Base-by-base conservation (phyloP, 2,797 vertebrate species). In the Pseudocheirus occidentalis region DNA sequence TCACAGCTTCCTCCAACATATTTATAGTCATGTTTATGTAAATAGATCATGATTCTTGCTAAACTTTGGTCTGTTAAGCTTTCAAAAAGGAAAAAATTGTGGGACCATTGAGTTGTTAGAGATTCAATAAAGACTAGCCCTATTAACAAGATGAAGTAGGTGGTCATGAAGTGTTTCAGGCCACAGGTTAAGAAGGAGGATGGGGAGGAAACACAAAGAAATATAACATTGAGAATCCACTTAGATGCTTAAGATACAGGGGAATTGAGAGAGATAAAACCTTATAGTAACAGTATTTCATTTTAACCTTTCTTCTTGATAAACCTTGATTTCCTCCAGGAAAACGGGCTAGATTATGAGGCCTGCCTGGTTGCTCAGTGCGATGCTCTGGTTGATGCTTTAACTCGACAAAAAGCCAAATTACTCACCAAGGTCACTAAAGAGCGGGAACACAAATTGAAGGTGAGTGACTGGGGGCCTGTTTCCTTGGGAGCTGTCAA, bases 391-490 rank as follows among this genome's bases (percentile, higher is more conserved):
- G 99, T 99, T 0, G 99, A 99, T 34, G 99, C 99, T 0, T 98
- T 99, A 97, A 99, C 99, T 0, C 98, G 99, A 92, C 99, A 99
- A 98, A 99, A 99, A 98, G 99, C 99, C 97, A 99, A 99, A 95
- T 98, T 99, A 95, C 99, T 99, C 98, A 99, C 99, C 95, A 99
- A 99, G 98, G 99, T 99, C 98, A 99, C 99, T 94, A 99, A 99
- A 98, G 99, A 99, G 98, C 99, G 99, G 91, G 99, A 99, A 95
- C 99, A 99, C 98, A 99, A 99, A 91, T 98, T 99, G 91, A 99
- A 99, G 99, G 99, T 99, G 96, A 97, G 98, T 58, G 3, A 24
- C 46, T 0, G 0, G 59, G 55, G 0, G n/a, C 14, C 21, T 87
- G 73, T 87, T 50, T 87, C 40, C 73, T 87, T 87, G 73, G 73